phyloP scores from a whole-genome alignment of 1,140 invertebrate genomes.

The Manduca sexta region DNA sequence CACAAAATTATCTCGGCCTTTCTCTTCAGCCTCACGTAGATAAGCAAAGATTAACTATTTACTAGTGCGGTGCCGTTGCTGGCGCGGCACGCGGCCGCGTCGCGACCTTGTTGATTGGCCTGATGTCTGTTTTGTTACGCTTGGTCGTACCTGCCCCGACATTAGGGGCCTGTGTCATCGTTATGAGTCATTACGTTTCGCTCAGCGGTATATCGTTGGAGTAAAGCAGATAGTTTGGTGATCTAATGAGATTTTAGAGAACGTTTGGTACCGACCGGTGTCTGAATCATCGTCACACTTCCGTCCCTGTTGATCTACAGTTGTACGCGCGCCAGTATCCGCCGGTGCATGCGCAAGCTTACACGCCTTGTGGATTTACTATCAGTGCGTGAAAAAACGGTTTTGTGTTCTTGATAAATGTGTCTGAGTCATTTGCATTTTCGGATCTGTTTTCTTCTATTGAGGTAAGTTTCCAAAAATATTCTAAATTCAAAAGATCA shows the following conservation, averaged over 20 bases:
- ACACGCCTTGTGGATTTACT: conserved; percentile 42
- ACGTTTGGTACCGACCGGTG: conserved; percentile 36
- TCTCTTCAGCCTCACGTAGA: no score
- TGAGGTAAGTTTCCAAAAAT: conserved; percentile 11
- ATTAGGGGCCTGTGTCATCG: conserved; percentile 8
- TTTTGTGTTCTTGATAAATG: conserved; percentile 33
- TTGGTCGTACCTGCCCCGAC: no score
- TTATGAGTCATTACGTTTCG: conserved; percentile 14
- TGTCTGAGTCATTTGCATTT: conserved; percentile 18
- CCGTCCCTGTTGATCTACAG: conserved; percentile 30
- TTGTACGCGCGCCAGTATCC: conserved; percentile 25
- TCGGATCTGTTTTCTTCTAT: conserved; percentile 11
- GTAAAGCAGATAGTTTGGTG: conserved; percentile 8
- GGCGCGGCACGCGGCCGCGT: no score
- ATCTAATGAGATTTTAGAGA: conserved; percentile 36
- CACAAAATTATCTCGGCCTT: no score
- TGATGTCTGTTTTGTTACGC: no score
- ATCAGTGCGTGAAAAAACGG: conserved; percentile 52
- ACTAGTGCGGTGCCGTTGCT: no score
- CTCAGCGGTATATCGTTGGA: not conserved
- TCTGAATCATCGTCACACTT: conserved; percentile 48
- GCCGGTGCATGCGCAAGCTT: conserved; percentile 47
- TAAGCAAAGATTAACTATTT: no score
- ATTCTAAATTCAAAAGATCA: no score
- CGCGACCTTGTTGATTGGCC: no score